Base-by-base conservation (phyloP, 2,888 invertebrate species). In the Euproctis similis region DNA sequence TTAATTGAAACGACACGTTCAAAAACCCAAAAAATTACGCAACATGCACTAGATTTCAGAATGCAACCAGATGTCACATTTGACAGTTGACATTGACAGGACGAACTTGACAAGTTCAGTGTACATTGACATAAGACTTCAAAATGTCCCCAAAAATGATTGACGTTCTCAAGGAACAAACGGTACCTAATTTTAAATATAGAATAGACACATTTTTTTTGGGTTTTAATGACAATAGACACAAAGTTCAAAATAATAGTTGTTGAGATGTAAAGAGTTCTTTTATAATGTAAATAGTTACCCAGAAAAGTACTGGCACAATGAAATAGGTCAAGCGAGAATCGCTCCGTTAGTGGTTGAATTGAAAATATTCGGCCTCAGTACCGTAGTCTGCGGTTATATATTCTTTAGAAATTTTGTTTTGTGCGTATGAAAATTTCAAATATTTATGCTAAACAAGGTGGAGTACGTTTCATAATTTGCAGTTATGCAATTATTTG, bases 231-330 rank as follows among this genome's bases (percentile, higher is more conserved):
- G n/a, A n/a, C n/a, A n/a, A n/a, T n/a, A n/a, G n/a, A n/a, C n/a
- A n/a, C 8, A 3, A 12, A 18, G 20, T 30, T 30, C 14, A 31
- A 38, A 42, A 39, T 33, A 39, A 30, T 20, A 31, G 24, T 19
- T n/a, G n/a, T n/a, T n/a, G n/a, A n/a, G n/a, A n/a, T n/a, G n/a
- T 2, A 48, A 51, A 49, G 55, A 56, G 56, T 59, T 57, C 56
- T 53, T 59, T 64, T 65, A 49, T 58, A 44, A 65, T 64, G 64
- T 51, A 53, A 65, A 65, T 64, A 49, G 53, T 52, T 48, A 50
- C 51, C 46, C 54, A 53, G 48, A 49, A 53, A 39, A 46, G 31
- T 53, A 49, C 55, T 61, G 61, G 64, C 59, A 36, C 30, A 35
- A 34, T 32, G 39, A 66, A 59, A 57, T 58, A 45, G 64, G 65